Evolutionary conservation across 2,888 invertebrate species (phyloP), one percentile per base, ranked within the genome.

Genomic region (Meiosimyza platycephala): DNA sequence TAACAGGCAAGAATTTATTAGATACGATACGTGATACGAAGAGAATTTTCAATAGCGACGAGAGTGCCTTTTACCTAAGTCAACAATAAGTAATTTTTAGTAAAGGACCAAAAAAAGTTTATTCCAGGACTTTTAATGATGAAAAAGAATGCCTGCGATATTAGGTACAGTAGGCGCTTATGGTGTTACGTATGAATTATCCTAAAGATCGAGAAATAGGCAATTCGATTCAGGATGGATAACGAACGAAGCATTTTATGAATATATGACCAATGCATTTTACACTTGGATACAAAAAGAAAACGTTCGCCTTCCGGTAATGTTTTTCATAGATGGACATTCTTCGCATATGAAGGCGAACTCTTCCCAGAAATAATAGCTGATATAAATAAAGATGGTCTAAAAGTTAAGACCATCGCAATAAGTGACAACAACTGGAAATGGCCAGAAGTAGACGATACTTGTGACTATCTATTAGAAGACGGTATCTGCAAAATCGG

Each of bases 241-340:
- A 84, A 84, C 81, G 6, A 76, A 78, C 0, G 81, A 81, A 76
- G 80, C 79, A 1, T 87, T 88, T 78, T 86, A 77, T 76, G 83
- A 87, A 77, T 86, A 82, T 76, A 78, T 86, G 5, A 28, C 28
- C 28, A 28, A 28, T 28, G 28, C 28, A 4, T 28, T 28, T 28
- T 28, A 75, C 81, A 80, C 81, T 48, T 85, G 82, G 82, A 70
- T 87, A 48, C 16, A 77, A 40, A 77, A 78, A 62, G 78, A 82
- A 66, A 75, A 80, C 28, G 79, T 85, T 33, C 71, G 78, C 68
- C 73, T 80, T n/a, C 86, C 85, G 28, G 76, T 86, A 50, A 78
- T 87, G 51, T 55, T 86, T 22, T 6, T 86, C 71, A 72, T 88
- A 60, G 86, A 87, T 78, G 84, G 84, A 16, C 85, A 85, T 74